Evolutionary conservation across 2,888 invertebrate species (phyloP).

Genomic region (Panopea generosa): DNA sequence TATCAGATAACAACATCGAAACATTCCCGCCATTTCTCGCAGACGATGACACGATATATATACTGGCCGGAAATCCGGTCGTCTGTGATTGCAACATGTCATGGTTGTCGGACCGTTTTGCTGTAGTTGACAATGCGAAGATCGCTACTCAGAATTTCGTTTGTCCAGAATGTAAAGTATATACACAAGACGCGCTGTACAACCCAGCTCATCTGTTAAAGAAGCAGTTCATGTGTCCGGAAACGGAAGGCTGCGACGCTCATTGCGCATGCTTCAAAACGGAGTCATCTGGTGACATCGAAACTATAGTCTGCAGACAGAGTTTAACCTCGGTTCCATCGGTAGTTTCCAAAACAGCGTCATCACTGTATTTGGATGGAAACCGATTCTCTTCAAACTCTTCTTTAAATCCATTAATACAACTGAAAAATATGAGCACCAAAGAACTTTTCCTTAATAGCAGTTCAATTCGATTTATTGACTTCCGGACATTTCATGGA

Average conservation of each 20-base stretch:
- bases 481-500: constrained; percentile 11
- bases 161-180: constrained; percentile 55
- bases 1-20: constrained; percentile 47
- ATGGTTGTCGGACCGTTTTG: constrained; percentile 53
- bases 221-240: constrained; percentile 56
- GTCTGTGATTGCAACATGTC: constrained; percentile 63
- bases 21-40: constrained; percentile 55
- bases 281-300: constrained; percentile 27
- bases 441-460: constrained; percentile 56
- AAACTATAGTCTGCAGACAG: constrained; percentile 34
- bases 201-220: constrained; percentile 39
- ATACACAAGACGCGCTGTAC: constrained; percentile 34
- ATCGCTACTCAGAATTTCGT: constrained; percentile 42
- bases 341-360: constrained; percentile 35
- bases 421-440: constrained; percentile 39
- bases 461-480: constrained; percentile 28
- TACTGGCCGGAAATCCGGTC: constrained; percentile 55
- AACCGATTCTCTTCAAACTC: constrained; percentile 35
- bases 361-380: constrained; percentile 58
- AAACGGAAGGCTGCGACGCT: constrained; percentile 42
- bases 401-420: constrained; percentile 15
- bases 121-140: constrained; percentile 3
- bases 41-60: constrained; percentile 27
- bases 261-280: constrained; percentile 51
- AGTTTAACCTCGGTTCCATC: constrained; percentile 32